These are phyloP conservation scores for Ophioninae sp. DNA, from an alignment of 2,888 invertebrate species.

Conservation along the genomic window DNA sequence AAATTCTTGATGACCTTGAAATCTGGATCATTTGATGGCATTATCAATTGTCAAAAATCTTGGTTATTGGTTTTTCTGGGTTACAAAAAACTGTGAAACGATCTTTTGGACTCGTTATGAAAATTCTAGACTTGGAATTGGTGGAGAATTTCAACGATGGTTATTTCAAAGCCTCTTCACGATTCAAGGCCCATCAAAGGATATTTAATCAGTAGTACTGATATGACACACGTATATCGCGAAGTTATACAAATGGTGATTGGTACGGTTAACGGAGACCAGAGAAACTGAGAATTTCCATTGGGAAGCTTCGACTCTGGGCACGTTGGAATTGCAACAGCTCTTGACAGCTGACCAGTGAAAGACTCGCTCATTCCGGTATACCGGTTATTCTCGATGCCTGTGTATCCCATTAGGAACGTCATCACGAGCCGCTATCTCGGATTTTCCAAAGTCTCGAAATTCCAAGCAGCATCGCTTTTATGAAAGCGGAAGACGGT, in stretches of 20 bases:
- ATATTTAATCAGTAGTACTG: neutral
- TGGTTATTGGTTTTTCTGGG: too few species aligned
- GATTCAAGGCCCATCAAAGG: neutral
- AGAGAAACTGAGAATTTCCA: constrained; percentile 27
- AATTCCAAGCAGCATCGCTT: neutral
- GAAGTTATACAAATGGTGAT: neutral
- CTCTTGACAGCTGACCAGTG: constrained; percentile 56
- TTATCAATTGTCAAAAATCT: too few species aligned
- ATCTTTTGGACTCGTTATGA: neutral
- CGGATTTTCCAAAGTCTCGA: constrained; percentile 23
- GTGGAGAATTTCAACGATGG: neutral
- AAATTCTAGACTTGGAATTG: neutral
- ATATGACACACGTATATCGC: neutral
- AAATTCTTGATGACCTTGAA: too few species aligned
- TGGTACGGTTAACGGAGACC: neutral
- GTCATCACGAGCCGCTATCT: constrained; percentile 10
- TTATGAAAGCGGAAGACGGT: too few species aligned
- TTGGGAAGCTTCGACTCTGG: constrained; percentile 63
- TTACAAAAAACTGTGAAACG: neutral
- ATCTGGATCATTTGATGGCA: too few species aligned
- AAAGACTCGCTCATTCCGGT: constrained; percentile 39
- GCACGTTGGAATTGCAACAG: constrained; percentile 33
- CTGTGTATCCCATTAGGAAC: constrained; percentile 31
- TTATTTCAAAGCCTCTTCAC: too few species aligned
- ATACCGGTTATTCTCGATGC: constrained; percentile 56